These are phyloP conservation scores for Onychorhynchus coronatus DNA, from an alignment of 2,113 vertebrate species.

Conservation along the genomic window DNA sequence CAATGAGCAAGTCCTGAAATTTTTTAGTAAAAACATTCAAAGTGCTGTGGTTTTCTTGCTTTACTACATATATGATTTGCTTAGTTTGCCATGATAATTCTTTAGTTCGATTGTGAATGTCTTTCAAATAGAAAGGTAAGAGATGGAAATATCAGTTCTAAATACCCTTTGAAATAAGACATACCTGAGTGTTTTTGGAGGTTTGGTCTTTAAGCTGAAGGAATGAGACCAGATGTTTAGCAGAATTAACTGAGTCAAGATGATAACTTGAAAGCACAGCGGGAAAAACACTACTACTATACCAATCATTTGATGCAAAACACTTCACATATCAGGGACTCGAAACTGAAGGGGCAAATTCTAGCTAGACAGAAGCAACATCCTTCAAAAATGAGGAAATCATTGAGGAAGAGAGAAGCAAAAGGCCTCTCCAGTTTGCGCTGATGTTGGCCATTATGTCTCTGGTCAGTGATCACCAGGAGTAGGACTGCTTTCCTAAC, in stretches of 20 bases:
- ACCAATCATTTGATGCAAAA: background rate
- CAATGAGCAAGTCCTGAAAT: background rate
- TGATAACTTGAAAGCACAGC: background rate
- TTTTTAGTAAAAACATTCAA: background rate
- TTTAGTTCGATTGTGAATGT: background rate
- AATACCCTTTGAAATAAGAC: background rate
- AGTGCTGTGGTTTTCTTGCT: background rate
- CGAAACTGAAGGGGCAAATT: background rate
- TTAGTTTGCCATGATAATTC: background rate
- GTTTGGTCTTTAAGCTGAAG: background rate
- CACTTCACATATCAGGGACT: background rate
- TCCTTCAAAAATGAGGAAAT: background rate
- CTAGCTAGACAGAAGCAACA: background rate
- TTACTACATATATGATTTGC: background rate
- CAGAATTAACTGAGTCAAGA: background rate
- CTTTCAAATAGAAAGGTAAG: background rate
- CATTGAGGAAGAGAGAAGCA: background rate
- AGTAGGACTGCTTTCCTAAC: rapidly evolving
- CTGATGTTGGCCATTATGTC: background rate
- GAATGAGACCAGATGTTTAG: background rate
- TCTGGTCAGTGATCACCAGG: background rate
- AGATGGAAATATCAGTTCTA: background rate
- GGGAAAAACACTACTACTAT: background rate
- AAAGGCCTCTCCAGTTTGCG: rapidly evolving
- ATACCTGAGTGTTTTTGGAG: background rate